Evolutionary conservation across 2,113 vertebrate species (phyloP), one percentile per base, ranked within the genome.

Genomic region (Drymodes brunneopygia): DNA sequence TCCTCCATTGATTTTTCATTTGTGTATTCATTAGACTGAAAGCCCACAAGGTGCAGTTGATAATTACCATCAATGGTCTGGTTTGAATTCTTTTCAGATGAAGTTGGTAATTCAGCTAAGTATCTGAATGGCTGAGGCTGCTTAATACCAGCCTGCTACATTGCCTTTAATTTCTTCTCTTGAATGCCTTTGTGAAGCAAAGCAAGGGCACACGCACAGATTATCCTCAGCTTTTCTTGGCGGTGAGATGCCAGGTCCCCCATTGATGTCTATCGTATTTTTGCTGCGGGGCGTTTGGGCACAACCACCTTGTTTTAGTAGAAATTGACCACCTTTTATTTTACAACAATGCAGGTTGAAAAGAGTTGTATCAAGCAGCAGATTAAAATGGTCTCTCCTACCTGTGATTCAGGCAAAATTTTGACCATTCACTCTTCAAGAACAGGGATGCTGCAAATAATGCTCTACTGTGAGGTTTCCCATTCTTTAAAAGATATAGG

Each of bases 21-120:
- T 96, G 69, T 93, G 75, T 65, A 86, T 91, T 96, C 95, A 94
- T 96, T 97, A 96, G 83, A 88, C 86, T 95, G 94, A 95, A 97
- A 96, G 80, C 94, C 86, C 90, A 72, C 69, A 65, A 94, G 94
- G 80, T 94, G 94, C 69, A 61, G 88, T 75, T 95, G 95, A 95
- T 97, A 97, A 97, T 96, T 97, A 93, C 88, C 80, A 60, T 94
- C 93, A 95, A 74, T 84, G 82, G 48, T 74, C 72, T 92, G 86
- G 81, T 78, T 93, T 90, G 90, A 93, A 83, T 88, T 94, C 88
- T 86, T 93, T 95, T 90, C 82, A 72, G 79, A 54, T 2, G 3
- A 67, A 95, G 90, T 23, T 96, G 95, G 84, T 95, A 96, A 93
- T 96, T 96, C 88, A 71, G 65, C 82, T 71, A 45, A 92, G 72